Evolutionary conservation across 2,113 vertebrate genomes (phyloP).

Genomic region (Piprites chloris): DNA sequence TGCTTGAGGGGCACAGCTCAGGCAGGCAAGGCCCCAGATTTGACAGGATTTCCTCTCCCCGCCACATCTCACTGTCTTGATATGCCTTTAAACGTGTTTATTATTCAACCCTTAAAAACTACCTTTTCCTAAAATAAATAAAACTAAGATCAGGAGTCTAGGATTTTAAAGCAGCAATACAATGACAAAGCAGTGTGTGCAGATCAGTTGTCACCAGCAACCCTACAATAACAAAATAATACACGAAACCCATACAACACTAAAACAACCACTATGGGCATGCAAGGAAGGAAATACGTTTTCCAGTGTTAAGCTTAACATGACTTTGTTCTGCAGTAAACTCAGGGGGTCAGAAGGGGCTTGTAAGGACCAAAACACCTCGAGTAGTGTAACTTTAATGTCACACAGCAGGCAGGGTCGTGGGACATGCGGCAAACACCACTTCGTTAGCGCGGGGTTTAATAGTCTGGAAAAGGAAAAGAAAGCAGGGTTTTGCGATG

Average conservation of each 20-base stretch:
- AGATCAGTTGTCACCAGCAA: slow-evolving; percentile 48
- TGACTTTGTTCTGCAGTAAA: slow-evolving; percentile 13
- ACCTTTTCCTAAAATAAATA: slow-evolving; percentile 53
- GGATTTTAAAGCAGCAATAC: slow-evolving; percentile 10
- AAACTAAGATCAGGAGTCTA: neutral
- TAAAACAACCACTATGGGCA: neutral
- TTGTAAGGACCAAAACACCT: neutral
- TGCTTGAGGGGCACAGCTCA: neutral
- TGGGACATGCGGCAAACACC: neutral
- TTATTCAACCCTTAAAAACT: slow-evolving; percentile 16
- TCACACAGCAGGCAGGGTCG: neutral
- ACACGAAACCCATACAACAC: neutral
- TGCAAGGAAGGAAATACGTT: neutral
- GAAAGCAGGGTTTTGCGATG: neutral
- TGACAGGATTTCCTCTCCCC: neutral
- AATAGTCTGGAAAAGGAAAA: slow-evolving; percentile 31
- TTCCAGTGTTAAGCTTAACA: neutral
- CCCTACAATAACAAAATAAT: slow-evolving; percentile 38
- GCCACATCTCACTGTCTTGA: neutral
- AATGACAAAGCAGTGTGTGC: neutral
- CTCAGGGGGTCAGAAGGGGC: neutral
- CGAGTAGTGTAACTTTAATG: neutral
- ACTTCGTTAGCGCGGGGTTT: neutral
- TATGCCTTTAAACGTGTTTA: slow-evolving; percentile 13
- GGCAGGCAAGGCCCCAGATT: neutral